Evolutionary conservation across 2,113 vertebrate species (phyloP).

Genomic region (Haplochromis burtoni): DNA sequence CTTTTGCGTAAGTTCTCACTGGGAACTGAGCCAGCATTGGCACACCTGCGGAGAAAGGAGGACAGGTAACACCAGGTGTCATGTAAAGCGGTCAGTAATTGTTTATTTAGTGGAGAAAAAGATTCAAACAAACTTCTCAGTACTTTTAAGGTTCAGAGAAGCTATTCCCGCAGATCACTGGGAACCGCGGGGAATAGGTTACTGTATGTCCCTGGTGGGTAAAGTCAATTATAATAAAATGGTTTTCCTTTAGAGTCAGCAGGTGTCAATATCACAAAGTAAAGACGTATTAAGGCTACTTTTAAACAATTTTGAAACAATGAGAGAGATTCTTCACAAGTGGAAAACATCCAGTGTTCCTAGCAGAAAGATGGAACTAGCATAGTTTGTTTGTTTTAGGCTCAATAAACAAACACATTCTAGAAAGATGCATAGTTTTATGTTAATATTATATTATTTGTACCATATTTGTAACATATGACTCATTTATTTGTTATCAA

Average conservation of each 20-base stretch:
- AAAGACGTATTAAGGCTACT: neutral
- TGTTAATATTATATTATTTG: neutral
- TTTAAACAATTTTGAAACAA: neutral
- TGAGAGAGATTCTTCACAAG: neutral
- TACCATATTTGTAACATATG: neutral
- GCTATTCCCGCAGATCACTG: neutral
- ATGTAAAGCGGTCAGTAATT: neutral
- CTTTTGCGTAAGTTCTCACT: neutral
- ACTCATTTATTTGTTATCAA: neutral
- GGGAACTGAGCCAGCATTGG: neutral
- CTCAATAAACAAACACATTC: neutral
- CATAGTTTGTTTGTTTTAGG: neutral
- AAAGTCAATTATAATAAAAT: neutral
- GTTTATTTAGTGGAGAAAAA: neutral
- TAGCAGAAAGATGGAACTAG: neutral
- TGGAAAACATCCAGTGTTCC: neutral
- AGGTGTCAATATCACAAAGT: neutral
- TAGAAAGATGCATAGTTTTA: neutral
- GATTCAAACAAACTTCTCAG: accelerated
- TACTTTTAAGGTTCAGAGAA: neutral
- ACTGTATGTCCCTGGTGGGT: neutral
- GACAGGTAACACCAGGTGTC: neutral
- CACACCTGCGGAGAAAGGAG: neutral
- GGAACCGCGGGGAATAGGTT: neutral
- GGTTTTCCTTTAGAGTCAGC: neutral